These are phyloP conservation scores for Natator depressus DNA, from an alignment of 2,113 vertebrate genomes.

Conservation along the genomic window DNA sequence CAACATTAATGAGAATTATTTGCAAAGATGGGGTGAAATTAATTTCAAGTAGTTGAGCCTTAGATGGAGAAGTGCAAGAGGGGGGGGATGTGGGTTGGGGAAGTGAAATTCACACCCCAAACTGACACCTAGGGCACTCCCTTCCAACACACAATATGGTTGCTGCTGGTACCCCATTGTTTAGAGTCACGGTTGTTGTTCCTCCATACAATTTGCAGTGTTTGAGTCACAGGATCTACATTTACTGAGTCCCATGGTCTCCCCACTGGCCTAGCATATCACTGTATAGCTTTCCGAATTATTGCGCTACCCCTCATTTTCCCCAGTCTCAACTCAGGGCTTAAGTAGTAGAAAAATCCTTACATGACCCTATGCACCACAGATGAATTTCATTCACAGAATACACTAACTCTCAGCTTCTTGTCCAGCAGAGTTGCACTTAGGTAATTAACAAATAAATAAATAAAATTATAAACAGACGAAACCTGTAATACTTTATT, in stretches of 20 bases:
- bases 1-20: neutral
- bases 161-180: neutral
- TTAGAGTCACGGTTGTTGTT: neutral
- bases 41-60: slow-evolving; percentile 7
- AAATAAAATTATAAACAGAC: neutral
- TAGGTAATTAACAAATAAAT: neutral
- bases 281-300: accelerated
- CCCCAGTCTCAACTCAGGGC: neutral
- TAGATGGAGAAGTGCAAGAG: slow-evolving; percentile 1
- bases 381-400: neutral
- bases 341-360: neutral
- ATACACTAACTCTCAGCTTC: neutral
- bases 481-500: neutral
- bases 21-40: neutral
- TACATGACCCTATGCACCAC: neutral
- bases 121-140: neutral
- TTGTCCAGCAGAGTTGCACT: neutral
- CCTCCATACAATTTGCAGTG: neutral
- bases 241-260: neutral
- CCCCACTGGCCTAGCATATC: neutral
- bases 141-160: neutral
- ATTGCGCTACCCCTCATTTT: accelerated
- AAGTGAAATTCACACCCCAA: neutral
- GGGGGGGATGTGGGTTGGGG: neutral
- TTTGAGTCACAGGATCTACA: neutral